Percentiles rank a stretch among this genome's conserved stretches.
phyloP scores from a whole-genome alignment of 2,797 vertebrate genomes.

The Platalea minor region DNA sequence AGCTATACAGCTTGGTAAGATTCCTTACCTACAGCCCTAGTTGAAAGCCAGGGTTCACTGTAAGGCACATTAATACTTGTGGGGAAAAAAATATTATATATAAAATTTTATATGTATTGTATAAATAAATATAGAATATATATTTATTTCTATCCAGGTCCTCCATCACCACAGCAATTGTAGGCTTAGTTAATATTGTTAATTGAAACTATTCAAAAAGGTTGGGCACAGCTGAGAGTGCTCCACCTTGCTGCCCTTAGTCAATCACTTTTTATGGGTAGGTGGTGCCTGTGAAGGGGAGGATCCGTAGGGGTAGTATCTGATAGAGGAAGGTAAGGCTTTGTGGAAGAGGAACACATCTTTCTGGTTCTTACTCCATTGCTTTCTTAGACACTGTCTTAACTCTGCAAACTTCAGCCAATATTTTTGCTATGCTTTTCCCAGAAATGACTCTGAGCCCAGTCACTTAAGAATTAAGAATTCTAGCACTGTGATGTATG shows the following conservation, averaged over 20 bases:
- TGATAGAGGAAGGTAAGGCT: neutral
- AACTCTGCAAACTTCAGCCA: neutral
- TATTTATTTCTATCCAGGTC: neutral
- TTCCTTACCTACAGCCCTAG: neutral
- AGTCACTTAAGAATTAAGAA: neutral
- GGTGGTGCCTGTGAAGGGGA: neutral
- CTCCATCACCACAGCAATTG: neutral
- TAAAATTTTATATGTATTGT: rapidly evolving
- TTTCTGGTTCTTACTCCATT: neutral
- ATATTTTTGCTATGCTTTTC: neutral
- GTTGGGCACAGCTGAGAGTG: neutral
- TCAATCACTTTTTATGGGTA: neutral
- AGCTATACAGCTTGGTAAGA: neutral
- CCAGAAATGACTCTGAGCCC: neutral
- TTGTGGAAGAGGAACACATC: neutral
- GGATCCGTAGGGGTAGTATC: neutral
- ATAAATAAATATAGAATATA: neutral
- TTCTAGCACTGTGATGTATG: no score
- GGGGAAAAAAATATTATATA: neutral
- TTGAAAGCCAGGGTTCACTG: neutral
- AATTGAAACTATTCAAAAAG: neutral
- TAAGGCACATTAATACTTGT: neutral
- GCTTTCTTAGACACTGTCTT: neutral
- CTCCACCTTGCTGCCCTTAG: neutral
- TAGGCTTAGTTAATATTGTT: neutral